Conservation (phyloP, 2,113 vertebrate species). For the Vidua macroura region DNA sequence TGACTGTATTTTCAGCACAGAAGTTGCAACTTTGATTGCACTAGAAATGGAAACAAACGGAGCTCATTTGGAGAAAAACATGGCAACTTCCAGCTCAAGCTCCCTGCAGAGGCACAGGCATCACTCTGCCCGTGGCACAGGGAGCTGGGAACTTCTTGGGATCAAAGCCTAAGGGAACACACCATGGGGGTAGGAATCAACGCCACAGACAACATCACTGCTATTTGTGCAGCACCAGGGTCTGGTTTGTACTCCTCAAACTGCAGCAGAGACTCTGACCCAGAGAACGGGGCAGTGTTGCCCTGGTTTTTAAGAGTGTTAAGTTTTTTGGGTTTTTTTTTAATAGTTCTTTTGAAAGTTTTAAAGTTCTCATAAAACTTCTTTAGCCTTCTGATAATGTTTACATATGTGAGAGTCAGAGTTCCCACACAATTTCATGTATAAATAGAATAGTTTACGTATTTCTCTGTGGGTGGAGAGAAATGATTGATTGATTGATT, state of each 20-base stretch:
- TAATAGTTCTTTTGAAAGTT: too few relatives aligned
- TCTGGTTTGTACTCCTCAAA: neutral
- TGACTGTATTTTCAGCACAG: accelerated
- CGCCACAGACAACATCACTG: neutral
- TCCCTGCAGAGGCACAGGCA: neutral
- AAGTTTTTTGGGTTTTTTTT: too few relatives aligned
- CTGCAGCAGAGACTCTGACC: neutral
- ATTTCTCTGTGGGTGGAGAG: too few relatives aligned
- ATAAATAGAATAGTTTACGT: too few relatives aligned
- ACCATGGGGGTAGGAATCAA: accelerated
- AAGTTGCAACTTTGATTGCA: neutral
- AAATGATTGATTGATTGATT: too few relatives aligned
- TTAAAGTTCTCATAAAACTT: too few relatives aligned
- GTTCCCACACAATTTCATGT: too few relatives aligned
- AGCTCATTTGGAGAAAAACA: neutral
- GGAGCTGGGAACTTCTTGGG: accelerated
- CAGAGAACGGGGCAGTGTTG: neutral
- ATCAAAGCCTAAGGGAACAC: neutral
- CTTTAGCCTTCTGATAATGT: too few relatives aligned
- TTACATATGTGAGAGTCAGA: too few relatives aligned
- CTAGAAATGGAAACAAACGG: neutral
- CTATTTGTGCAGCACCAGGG: neutral
- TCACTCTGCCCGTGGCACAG: neutral
- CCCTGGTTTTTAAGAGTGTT: too few relatives aligned
- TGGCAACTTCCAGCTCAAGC: neutral